Base-by-base conservation (phyloP, 2,113 vertebrate species). In the Forbesichthys papilliferus region DNA sequence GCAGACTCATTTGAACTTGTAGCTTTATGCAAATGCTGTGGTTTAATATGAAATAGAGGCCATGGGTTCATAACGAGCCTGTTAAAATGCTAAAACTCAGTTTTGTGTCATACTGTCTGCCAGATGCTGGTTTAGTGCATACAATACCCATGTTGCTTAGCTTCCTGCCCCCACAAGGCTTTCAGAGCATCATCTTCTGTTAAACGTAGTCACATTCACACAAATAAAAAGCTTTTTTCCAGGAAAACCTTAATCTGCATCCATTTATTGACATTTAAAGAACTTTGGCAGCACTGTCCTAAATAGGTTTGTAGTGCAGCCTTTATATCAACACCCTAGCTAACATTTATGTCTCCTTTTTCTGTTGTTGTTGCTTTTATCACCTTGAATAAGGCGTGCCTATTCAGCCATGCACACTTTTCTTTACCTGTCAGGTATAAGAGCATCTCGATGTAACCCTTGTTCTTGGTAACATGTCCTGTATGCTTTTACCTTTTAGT, bases 301-400 rank as follows among this genome's bases (percentile, higher is more conserved):
- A 86, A 90, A 90, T 91, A 88, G 82, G 85, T 90, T 91, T 86
- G 78, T 66, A 74, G 77, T 81, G 80, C 89, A 88, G 9, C n/a
- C 14, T 56, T n/a, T 69, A 80, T 89, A 86, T 80, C 86, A 69
- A 75, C 84, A 79, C 52, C 70, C 66, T 86, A 90, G 91, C 87
- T 65, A 91, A 91, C 87, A 92, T 92, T 93, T 84, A 90, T 90
- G 89, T 83, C 84, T 78, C 85, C 88, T 91, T 92, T 90, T 90
- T 86, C 90, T 91, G 27, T 27, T 27, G 27, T 27, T 27, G 27
- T 27, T 27, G 91, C 92, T 94, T 93, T 92, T 93, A 92, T 91
- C 92, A 93, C 91, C 89, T 90, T 68, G 87, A 85, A 92, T 91
- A 76, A 66, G 65, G 46, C 74, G n/a, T 67, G 77, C 47, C 70